Evolutionary conservation across 2,888 invertebrate genomes (phyloP), one percentile per base, ranked within the genome.

Genomic region (Euclidia mi): DNA sequence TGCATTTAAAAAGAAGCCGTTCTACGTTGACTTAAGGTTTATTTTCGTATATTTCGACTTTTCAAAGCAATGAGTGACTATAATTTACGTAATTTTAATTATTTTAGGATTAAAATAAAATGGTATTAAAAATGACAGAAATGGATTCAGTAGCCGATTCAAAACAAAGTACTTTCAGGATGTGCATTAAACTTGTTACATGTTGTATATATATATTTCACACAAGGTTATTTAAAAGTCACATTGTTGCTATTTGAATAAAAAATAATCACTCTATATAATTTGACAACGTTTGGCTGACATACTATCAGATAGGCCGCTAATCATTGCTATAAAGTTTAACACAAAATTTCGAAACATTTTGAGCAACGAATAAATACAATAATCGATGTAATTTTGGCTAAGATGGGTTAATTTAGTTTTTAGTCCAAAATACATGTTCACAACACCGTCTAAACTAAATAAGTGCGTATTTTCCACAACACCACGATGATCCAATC

Each of bases 401-500:
- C 34, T 34, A 34, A 34, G 4, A 34, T 14, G 14, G 6, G 1
- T 7, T 14, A 34, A 14, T 9, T 2, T 2, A 31, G 11, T 31
- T 6, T 34, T 14, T 12, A 14, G 9, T 10, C 34, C 12, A 6
- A 14, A 34, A 34, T 32, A 11, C 11, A 34, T 2, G 4, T 11
- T 14, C 34, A 34, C 7, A 29, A n/a, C 12, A 14, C 7, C 14
- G 14, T 31, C 11, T 37, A 31, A n/a, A 45, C 44, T 17, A 14
- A 34, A 28, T 20, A 60, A 56, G 37, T 53, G 49, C 40, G 40
- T 61, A 63, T 50, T 53, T 42, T 52, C 37, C 29, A 68, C 65
- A 74, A 67, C 63, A 76, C 64, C 62, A 18, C 50, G 18, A 12
- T 20, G 62, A 72, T 76, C 58, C 75, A 72, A 63, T 71, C 78